Evolutionary conservation across 1,140 invertebrate genomes (phyloP), one percentile per base, ranked within the genome.

Genomic region (Mercenaria mercenaria): DNA sequence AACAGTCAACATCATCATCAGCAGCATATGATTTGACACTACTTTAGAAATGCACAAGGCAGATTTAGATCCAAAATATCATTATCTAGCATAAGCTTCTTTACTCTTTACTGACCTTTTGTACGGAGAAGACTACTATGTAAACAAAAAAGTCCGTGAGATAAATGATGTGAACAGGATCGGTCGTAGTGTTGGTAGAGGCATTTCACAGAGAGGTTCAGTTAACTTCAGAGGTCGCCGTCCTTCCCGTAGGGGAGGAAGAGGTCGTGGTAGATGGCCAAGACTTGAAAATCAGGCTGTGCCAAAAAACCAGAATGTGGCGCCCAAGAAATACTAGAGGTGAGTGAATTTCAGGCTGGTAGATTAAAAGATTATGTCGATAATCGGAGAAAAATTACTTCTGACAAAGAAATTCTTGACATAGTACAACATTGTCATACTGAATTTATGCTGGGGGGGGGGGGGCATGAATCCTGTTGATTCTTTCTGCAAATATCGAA

Each of bases 351-450:
- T 50, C 10, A 11, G 26, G 82, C 82, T 26, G 64, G 82, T 69
- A 84, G 64, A 69, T 43, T 84, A 72, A 43, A 72, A 29, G n/a
- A 72, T 18, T 69, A 72, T 50, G 39, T 72, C 11, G 41, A 84
- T 72, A 84, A 84, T 84, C 72, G 82, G 82, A 84, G 64, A 84
- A 84, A 84, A 52, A 69, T 81, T 20, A 84, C 82, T 67, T 59
- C 32, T 47, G 82, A 84, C 61, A 64, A 82, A 26, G n/a, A 61
- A 43, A 41, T 82, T 18, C 23, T 82, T 43, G 80, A 82, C 23
- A 82, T 82, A 37, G 56, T 64, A 29, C 47, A 61, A 61, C 50
- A 82, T 64, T 82, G 80, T 37, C 56, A 82, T 82, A 37, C 61
- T 18, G 80, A 82, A 61, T 82, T 82, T 39, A 82, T 82, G 15